Percentiles rank a stretch among this genome's conserved stretches.
phyloP scores from a whole-genome alignment of 2,888 invertebrate genomes.

The Drosophila greeni region DNA sequence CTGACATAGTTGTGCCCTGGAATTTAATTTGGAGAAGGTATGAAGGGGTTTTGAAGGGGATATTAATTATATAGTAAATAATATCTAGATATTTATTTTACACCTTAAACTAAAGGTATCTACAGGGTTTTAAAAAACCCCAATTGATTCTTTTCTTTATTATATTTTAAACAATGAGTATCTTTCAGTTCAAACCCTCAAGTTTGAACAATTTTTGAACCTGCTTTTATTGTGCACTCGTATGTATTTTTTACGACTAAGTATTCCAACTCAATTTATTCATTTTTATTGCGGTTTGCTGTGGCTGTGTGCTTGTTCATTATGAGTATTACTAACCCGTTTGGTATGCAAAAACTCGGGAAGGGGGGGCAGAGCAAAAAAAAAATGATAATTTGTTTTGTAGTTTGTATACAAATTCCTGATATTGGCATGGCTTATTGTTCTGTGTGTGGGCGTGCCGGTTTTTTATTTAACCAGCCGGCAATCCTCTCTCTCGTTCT shows the following conservation, averaged over 20 bases:
- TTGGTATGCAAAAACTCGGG: slow-evolving; percentile 50
- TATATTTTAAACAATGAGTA: slow-evolving; percentile 6
- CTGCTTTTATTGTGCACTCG: slow-evolving; percentile 20
- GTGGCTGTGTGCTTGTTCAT: slow-evolving; percentile 30
- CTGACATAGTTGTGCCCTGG: slow-evolving; percentile 23
- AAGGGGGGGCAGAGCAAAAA: neutral
- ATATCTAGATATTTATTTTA: too few species aligned
- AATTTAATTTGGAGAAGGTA: neutral
- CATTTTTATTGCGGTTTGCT: slow-evolving; percentile 34
- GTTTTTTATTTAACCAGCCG: slow-evolving; percentile 38
- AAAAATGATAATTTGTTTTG: slow-evolving; percentile 46
- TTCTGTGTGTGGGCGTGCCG: slow-evolving; percentile 49
- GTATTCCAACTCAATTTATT: slow-evolving; percentile 40
- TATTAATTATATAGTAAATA: too few species aligned
- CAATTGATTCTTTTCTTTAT: neutral
- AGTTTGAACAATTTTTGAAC: neutral
- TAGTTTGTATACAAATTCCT: slow-evolving; percentile 41
- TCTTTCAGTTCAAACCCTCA: neutral
- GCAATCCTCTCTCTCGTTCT: slow-evolving; percentile 26
- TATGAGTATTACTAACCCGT: slow-evolving; percentile 52
- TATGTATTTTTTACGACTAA: slow-evolving; percentile 33
- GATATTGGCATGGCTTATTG: slow-evolving; percentile 40
- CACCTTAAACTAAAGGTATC: too few species aligned
- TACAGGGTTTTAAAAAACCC: too few species aligned
- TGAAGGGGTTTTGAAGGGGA: neutral